Conservation (phyloP, 2,113 vertebrate species). For the Hyperoodon ampullatus region DNA sequence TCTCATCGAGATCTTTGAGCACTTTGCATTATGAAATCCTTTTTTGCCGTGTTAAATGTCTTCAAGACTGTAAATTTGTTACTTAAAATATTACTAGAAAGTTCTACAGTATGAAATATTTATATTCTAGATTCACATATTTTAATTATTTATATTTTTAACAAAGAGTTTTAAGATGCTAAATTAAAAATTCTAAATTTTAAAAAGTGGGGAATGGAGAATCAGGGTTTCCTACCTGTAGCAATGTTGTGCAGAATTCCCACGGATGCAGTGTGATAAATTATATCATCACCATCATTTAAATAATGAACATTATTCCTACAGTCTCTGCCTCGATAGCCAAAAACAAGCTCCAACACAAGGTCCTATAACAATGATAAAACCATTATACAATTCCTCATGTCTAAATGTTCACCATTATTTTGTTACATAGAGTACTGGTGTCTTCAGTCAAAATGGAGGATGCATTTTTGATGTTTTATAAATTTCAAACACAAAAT, state of each 20-base stretch:
- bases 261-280: slow-evolving; percentile 97
- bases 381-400: neutral
- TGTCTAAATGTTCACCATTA: neutral
- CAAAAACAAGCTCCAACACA: slow-evolving; percentile 97
- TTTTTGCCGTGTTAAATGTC: neutral
- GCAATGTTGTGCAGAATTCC: slow-evolving; percentile 96
- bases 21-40: neutral
- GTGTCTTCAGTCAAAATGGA: neutral
- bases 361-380: slow-evolving; percentile 89
- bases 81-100: neutral
- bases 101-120: neutral
- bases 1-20: neutral
- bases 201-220: neutral
- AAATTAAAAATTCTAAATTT: neutral
- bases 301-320: slow-evolving; percentile 99
- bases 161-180: slow-evolving; percentile 25
- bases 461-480: neutral
- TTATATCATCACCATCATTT: slow-evolving; percentile 97
- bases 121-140: neutral
- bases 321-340: slow-evolving; percentile 98
- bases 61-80: neutral
- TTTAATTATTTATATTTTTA: slow-evolving; percentile 34
- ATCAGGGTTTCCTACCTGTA: slow-evolving; percentile 89
- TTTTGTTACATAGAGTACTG: neutral
- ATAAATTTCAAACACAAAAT: slow-evolving; percentile 33